Evolutionary conservation across 2,888 invertebrate genomes (phyloP), one percentile per base, ranked within the genome.

Genomic region (Archaeoteleia sp.): DNA sequence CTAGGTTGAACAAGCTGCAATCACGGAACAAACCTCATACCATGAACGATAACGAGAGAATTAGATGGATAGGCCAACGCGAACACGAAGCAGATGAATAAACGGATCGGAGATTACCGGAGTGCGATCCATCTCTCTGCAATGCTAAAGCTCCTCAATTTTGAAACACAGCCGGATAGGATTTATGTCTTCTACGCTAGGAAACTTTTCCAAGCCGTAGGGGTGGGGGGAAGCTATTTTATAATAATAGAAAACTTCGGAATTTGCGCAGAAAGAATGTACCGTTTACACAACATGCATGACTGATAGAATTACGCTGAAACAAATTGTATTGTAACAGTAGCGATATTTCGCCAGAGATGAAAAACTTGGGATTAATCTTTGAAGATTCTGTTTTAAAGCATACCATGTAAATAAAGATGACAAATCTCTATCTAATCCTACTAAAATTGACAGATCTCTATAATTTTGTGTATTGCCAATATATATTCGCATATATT

Each of bases 1-100:
- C 32, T 51, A 13, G 62, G 43, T 23, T 45, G 49, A 73, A 70
- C 71, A 74, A 66, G 67, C 74, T 69, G 66, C 72, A 72, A 75
- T 73, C 71, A 66, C 65, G 62, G 54, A 57, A 71, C 55, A 51
- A 66, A 63, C 63, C 65, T 43, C 61, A 8, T 61, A 54, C 58
- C 53, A 46, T 15, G 49, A 49, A 57, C 62, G 67, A 70, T 70
- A 70, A 70, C 67, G 57, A 61, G 65, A 53, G 65, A 70, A 67
- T 70, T 67, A 70, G 65, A 70, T 57, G 55, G 67, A 63, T 70
- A 57, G 67, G 55, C 39, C 49, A 46, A 48, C 40, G 34, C 29
- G 58, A 67, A 63, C 58, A 43, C 54, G 37, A 55, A 57, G 55
- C 67, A 51, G 67, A 55, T 67, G 67, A 65, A 63, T 67, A 67